These are phyloP conservation scores for Heliconius hewitsoni DNA, from an alignment of 1,140 invertebrate species.

Conservation along the genomic window DNA sequence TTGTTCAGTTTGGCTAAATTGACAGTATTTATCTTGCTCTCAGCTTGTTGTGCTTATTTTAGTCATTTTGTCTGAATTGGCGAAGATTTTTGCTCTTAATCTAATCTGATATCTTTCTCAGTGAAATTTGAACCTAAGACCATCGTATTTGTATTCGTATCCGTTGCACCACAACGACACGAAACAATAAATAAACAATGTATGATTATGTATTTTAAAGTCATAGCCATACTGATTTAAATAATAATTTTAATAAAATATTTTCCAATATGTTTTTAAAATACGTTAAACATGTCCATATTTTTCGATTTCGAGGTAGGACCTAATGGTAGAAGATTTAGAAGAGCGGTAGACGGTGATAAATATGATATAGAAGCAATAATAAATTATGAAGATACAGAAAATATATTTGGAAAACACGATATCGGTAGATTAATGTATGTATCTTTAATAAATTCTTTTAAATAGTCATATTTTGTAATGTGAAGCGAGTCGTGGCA, in stretches of 20 bases:
- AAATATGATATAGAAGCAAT: conserved; percentile 59
- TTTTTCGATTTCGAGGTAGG: conserved; percentile 68
- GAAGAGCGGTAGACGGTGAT: conserved; percentile 67
- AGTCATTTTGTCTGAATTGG: too few relatives aligned
- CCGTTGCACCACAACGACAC: too few relatives aligned
- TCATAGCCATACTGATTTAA: conserved; percentile 24
- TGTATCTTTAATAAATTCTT: conserved; percentile 34
- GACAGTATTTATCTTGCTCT: too few relatives aligned
- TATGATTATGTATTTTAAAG: not conserved
- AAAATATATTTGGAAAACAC: conserved; percentile 54
- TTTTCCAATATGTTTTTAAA: not conserved
- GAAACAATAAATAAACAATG: too few relatives aligned
- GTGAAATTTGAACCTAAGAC: too few relatives aligned
- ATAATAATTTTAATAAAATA: not conserved
- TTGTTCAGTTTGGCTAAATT: too few relatives aligned
- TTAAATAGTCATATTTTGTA: not conserved
- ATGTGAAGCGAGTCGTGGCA: not conserved
- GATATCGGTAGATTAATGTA: conserved; percentile 66
- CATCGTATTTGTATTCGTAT: too few relatives aligned
- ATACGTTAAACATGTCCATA: conserved; percentile 59
- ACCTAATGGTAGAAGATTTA: conserved; percentile 56
- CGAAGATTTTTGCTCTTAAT: too few relatives aligned
- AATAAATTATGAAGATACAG: conserved; percentile 42
- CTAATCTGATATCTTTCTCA: too few relatives aligned
- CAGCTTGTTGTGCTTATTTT: too few relatives aligned